Base-by-base conservation (phyloP, 2,888 invertebrate species). In the Fragum sueziense region DNA sequence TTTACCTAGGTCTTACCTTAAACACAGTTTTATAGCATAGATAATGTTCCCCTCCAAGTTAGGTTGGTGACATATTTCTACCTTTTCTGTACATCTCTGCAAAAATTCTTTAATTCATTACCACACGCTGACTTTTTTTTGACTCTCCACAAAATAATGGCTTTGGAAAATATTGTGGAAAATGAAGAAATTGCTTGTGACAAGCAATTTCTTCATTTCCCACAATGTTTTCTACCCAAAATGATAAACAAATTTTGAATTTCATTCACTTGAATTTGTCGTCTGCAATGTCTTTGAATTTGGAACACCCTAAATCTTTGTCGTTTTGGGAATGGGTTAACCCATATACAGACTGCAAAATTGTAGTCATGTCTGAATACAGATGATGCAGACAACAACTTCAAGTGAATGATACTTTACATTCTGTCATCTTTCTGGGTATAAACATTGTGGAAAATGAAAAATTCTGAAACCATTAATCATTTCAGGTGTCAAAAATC, bases 171-270 rank as follows among this genome's bases (percentile, higher is more conserved):
- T 33, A 61, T 2, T 61, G 59, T 59, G 59, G 33, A 2, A 61
- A 61, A 61, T 33, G 61, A 9, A 33, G 61, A 61, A 61, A 61
- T 33, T 61, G 33, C 61, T 33, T n/a, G n/a, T 17, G 1, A 61
- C 33, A n/a, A 61, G 61, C 33, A 61, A 33, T 61, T 61, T 61
- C 61, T 61, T n/a, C 61, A n/a, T 33, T 61, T 61, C 33, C n/a
- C 33, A 61, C 61, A n/a, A 33, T 31, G 61, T 61, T 61, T 61
- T 61, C 33, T 27, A n/a, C n/a, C n/a, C n/a, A n/a, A n/a, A n/a
- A n/a, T n/a, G n/a, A n/a, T n/a, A n/a, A n/a, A n/a, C n/a, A n/a
- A n/a, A n/a, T n/a, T n/a, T n/a, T n/a, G n/a, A n/a, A n/a, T n/a
- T n/a, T n/a, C n/a, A n/a, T n/a, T n/a, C n/a, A n/a, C n/a, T n/a